Conservation (phyloP, 2,797 vertebrate species). For the Chelidonichthys spinosus region DNA sequence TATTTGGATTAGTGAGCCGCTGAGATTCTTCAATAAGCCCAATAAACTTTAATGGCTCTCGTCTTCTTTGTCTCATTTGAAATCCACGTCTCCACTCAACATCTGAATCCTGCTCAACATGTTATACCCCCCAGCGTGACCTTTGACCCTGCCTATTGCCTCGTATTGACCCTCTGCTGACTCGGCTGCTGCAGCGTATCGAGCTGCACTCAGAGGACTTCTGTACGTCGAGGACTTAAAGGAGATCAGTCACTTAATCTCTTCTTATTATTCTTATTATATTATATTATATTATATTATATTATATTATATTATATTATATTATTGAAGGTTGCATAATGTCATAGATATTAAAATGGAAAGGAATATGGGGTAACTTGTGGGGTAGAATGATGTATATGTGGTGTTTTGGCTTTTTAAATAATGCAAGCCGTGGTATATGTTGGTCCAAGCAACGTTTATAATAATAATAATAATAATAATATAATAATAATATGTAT, state of each 20-base stretch:
- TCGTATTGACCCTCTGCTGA: constrained; percentile 59
- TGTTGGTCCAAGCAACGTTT: not conserved
- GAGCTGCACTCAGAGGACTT: constrained; percentile 47
- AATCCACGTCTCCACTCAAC: not conserved
- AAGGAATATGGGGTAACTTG: not conserved
- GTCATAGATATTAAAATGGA: not conserved
- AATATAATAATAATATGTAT: no score
- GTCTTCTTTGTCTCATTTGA: constrained; percentile 14
- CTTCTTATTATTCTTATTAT: not conserved
- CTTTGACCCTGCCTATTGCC: constrained; percentile 47
- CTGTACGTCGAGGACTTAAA: constrained; percentile 35
- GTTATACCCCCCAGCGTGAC: not conserved
- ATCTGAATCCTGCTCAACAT: not conserved
- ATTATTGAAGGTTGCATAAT: not conserved
- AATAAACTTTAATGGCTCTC: constrained; percentile 59
- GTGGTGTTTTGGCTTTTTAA: not conserved
- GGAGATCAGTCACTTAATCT: constrained; percentile 35
- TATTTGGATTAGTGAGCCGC: constrained; percentile 64
- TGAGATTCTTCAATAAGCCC: constrained; percentile 56
- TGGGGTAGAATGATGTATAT: not conserved
- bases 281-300: not conserved
- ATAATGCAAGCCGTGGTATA: not conserved
- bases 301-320: not conserved
- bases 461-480: not conserved
- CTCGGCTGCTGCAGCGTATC: constrained; percentile 56